Evolutionary conservation across 2,888 invertebrate species (phyloP).

Genomic region (Alviniconcha strummeri): DNA sequence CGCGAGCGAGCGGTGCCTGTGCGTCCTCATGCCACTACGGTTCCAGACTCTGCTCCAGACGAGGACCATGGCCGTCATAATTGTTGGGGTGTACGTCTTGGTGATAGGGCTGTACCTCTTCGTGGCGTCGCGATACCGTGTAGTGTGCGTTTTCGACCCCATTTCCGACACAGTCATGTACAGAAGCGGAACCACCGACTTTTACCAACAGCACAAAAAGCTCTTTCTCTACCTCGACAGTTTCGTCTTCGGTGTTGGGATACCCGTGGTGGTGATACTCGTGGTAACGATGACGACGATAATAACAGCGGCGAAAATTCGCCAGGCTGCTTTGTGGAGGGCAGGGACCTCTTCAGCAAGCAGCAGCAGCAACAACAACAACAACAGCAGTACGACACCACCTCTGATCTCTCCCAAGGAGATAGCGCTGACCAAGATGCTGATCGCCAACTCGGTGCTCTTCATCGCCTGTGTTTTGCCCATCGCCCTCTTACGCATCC

Average conservation of each 20-base stretch:
- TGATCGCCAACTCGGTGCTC: neutral
- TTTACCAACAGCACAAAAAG: neutral
- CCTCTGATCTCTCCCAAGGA: neutral
- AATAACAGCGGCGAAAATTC: neutral
- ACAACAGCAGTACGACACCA: too few species aligned
- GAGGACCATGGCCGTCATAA: neutral
- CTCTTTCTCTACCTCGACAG: neutral
- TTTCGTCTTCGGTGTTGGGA: neutral
- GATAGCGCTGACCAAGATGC: slow-evolving; percentile 21
- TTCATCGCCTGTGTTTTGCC: neutral
- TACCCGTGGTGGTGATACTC: neutral
- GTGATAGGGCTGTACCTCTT: neutral
- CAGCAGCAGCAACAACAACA: too few species aligned
- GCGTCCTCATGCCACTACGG: neutral
- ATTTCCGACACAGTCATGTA: neutral
- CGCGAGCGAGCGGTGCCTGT: slow-evolving; percentile 8
- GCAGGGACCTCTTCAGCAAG: neutral
- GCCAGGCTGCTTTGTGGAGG: neutral
- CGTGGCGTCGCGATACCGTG: neutral
- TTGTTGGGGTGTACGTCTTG: neutral
- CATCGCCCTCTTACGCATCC: neutral
- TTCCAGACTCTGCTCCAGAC: slow-evolving; percentile 7
- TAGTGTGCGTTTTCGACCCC: neutral
- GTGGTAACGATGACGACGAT: neutral
- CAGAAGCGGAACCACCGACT: neutral